Conservation (phyloP, 64 coral and sea anemone genomes). For the Dendronephthya gigantea region DNA sequence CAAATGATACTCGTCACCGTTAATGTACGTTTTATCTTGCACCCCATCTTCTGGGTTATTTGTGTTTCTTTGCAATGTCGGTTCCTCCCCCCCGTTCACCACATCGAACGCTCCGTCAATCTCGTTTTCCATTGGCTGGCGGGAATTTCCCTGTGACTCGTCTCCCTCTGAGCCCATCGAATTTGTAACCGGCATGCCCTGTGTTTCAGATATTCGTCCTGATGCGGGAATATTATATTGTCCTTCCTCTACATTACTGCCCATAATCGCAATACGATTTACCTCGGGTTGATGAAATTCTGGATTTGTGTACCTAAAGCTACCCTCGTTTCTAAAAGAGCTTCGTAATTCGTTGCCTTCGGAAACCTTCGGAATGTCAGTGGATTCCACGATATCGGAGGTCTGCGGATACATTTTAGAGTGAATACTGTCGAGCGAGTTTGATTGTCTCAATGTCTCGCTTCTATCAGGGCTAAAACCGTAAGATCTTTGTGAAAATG, state of each 20-base stretch:
- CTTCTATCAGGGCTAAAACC: background rate
- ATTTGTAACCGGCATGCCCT: background rate
- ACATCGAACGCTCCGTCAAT: background rate
- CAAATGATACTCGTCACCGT: constrained; percentile 2
- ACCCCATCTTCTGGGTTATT: background rate
- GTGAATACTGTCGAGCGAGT: background rate
- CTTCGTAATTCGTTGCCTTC: background rate
- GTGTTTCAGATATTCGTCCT: background rate
- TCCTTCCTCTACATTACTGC: background rate
- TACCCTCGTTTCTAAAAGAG: background rate
- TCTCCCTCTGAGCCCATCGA: no score
- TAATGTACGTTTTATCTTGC: background rate
- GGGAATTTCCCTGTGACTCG: background rate
- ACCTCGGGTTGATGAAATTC: background rate
- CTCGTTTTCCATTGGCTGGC: background rate
- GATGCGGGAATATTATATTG: background rate
- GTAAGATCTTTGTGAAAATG: background rate
- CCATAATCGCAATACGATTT: background rate
- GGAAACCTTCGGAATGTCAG: background rate
- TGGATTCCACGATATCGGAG: background rate
- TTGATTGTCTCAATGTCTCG: background rate
- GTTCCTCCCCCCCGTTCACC: background rate
- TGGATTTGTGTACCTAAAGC: background rate
- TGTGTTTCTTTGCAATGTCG: background rate
- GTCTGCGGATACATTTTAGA: background rate